A percentile compares a stretch with the other conserved stretches of the same genome.
These are phyloP conservation scores for Podarcis cretensis DNA, from an alignment of 2,113 vertebrate species.

Conservation along the genomic window DNA sequence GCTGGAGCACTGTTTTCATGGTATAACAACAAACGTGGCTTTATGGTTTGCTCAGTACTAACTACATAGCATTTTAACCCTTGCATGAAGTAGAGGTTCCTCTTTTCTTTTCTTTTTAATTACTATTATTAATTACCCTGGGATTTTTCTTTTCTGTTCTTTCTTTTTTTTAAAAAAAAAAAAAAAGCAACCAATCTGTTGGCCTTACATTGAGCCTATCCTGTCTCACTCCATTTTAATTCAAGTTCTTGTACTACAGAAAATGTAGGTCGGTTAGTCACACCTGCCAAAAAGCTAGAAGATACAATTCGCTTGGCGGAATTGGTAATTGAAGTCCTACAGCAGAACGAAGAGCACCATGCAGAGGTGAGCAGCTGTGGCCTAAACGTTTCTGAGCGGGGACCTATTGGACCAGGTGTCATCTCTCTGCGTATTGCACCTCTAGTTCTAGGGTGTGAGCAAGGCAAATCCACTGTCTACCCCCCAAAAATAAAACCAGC, in stretches of 20 bases:
- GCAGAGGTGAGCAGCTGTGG: constrained; percentile 88
- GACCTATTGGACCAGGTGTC: not conserved
- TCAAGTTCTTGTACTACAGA: constrained; percentile 91
- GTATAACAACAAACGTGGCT: constrained; percentile 75
- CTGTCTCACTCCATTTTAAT: constrained; percentile 77
- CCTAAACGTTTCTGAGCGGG: not conserved
- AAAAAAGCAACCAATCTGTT: constrained; percentile 70
- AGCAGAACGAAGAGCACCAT: constrained; percentile 98
- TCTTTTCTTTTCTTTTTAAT: constrained; percentile 35
- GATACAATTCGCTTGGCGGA: constrained; percentile 96
- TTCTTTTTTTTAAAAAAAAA: constrained; percentile 31
- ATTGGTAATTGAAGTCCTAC: constrained; percentile 97
- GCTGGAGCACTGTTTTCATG: constrained; percentile 84
- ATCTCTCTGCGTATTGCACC: not conserved
- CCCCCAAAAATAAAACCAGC: accelerated
- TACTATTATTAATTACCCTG: constrained; percentile 69
- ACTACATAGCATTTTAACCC: constrained; percentile 80
- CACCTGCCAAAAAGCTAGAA: constrained; percentile 99
- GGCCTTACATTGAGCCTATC: constrained; percentile 65
- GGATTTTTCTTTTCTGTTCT: constrained; percentile 23
- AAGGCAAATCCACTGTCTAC: not conserved
- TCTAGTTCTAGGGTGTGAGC: not conserved
- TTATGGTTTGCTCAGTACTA: constrained; percentile 82
- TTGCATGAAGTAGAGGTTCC: constrained; percentile 76
- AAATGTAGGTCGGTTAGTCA: constrained; percentile 97